Evolutionary conservation across 2,113 vertebrate species (phyloP).

Genomic region (Takifugu flavidus): DNA sequence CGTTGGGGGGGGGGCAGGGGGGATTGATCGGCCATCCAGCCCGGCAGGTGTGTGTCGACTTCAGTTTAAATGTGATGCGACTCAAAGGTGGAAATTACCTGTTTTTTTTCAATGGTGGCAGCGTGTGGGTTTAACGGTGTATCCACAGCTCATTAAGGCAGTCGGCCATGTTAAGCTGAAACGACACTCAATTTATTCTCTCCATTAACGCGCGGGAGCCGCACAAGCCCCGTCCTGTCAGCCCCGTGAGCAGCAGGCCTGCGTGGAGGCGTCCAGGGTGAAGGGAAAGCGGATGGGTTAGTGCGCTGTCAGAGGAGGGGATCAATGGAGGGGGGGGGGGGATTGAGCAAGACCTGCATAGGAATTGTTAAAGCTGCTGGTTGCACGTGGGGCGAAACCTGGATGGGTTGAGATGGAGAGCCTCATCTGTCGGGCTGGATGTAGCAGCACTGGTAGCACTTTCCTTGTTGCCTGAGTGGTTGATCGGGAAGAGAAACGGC

Average conservation of each 20-base stretch:
- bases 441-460: background rate
- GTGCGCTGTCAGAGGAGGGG: conserved; percentile 45
- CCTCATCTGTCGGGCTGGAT: background rate
- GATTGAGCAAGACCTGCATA: conserved; percentile 41
- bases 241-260: conserved; percentile 30
- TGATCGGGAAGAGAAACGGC: background rate
- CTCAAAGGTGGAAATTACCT: conserved; percentile 21
- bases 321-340: conserved; percentile 33
- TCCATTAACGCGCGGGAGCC: conserved; percentile 30
- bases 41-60: conserved; percentile 12
- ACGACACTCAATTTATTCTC: conserved; percentile 62
- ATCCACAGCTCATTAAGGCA: conserved; percentile 50
- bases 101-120: conserved; percentile 25
- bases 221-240: conserved; percentile 47
- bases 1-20: conserved; percentile 16
- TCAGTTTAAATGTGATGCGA: conserved; percentile 24
- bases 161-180: conserved; percentile 42
- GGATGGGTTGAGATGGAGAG: background rate
- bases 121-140: conserved; percentile 17
- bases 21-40: conserved; percentile 14
- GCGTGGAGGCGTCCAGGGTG: conserved; percentile 8
- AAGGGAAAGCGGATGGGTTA: conserved; percentile 30
- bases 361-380: conserved; percentile 36
- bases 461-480: background rate
- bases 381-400: background rate